A percentile compares a stretch with the other conserved stretches of the same genome.
Conservation (phyloP, 2,797 vertebrate genomes). For the Gephyroberyx darwinii region DNA sequence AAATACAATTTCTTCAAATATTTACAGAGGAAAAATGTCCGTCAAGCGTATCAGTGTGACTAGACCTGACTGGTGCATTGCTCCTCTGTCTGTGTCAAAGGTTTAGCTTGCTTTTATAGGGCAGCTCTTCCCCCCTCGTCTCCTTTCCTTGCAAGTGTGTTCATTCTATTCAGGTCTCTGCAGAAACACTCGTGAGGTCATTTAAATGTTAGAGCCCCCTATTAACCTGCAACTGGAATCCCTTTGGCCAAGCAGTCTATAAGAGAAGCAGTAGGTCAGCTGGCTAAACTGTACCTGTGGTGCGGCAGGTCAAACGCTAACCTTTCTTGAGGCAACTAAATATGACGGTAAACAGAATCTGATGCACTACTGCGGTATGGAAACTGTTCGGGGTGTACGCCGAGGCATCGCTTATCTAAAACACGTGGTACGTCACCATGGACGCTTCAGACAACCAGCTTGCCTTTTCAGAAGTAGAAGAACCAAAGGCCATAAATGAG, state of each 20-base stretch:
- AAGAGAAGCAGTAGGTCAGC: conserved; percentile 40
- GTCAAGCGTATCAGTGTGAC: not conserved
- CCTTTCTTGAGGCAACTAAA: conserved; percentile 21
- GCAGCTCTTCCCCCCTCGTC: conserved; percentile 25
- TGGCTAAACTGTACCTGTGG: conserved; percentile 42
- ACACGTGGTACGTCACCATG: not conserved
- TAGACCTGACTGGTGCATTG: conserved; percentile 8
- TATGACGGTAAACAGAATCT: conserved; percentile 32
- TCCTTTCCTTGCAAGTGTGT: conserved; percentile 43
- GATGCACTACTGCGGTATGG: not conserved
- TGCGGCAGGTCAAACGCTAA: conserved; percentile 45
- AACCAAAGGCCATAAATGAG: conserved; percentile 25
- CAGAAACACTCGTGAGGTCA: conserved; percentile 51
- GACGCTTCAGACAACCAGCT: not conserved
- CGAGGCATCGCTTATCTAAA: not conserved
- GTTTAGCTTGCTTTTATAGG: conserved; percentile 50
- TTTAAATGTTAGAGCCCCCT: conserved; percentile 50
- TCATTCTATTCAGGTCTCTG: conserved; percentile 54
- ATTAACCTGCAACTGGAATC: conserved; percentile 64
- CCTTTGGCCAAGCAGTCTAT: conserved; percentile 12
- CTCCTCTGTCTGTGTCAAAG: conserved; percentile 46
- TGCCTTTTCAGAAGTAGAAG: not conserved
- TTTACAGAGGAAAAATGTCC: not conserved
- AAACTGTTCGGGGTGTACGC: conserved; percentile 9
- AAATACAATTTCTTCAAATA: not conserved